Percentiles rank a stretch among this genome's conserved stretches.
Evolutionary conservation across 2,888 invertebrate genomes (phyloP).

Genomic region (Coleophora deauratella): DNA sequence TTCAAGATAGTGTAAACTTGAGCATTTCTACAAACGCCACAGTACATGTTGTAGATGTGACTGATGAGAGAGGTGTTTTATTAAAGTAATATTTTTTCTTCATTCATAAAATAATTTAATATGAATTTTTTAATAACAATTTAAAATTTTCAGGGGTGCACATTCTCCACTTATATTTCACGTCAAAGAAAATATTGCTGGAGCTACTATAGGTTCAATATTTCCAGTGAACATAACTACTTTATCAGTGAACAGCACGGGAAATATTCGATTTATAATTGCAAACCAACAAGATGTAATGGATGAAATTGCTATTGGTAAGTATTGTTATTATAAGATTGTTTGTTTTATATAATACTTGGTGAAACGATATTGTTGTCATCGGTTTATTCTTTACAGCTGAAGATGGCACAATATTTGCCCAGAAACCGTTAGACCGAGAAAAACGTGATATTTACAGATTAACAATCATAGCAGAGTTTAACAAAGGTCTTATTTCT

Average conservation of each 20-base stretch:
- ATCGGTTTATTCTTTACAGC: slow-evolving; percentile 31
- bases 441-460: slow-evolving; percentile 82
- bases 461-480: slow-evolving; percentile 86
- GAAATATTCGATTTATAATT: slow-evolving; percentile 80
- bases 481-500: slow-evolving; percentile 78
- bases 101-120: too few relatives aligned
- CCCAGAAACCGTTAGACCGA: slow-evolving; percentile 83
- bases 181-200: slow-evolving; percentile 83
- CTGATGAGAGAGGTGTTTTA: slow-evolving; percentile 79
- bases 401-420: slow-evolving; percentile 85
- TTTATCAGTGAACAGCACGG: slow-evolving; percentile 37
- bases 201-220: slow-evolving; percentile 82
- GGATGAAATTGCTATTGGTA: slow-evolving; percentile 84
- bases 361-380: background rate
- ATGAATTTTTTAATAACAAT: slow-evolving; percentile 1
- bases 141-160: slow-evolving; percentile 71
- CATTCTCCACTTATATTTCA: slow-evolving; percentile 83
- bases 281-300: slow-evolving; percentile 88
- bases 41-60: slow-evolving; percentile 86
- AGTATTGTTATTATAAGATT: slow-evolving; percentile 13
- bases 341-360: background rate
- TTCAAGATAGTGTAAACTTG: slow-evolving; percentile 72
- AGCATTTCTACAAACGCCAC: slow-evolving; percentile 88
- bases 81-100: slow-evolving; percentile 61
- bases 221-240: slow-evolving; percentile 71